A percentile compares a stretch with the other conserved stretches of the same genome.
phyloP scores from a whole-genome alignment of 2,888 invertebrate genomes.

The Phalera bucephala region DNA sequence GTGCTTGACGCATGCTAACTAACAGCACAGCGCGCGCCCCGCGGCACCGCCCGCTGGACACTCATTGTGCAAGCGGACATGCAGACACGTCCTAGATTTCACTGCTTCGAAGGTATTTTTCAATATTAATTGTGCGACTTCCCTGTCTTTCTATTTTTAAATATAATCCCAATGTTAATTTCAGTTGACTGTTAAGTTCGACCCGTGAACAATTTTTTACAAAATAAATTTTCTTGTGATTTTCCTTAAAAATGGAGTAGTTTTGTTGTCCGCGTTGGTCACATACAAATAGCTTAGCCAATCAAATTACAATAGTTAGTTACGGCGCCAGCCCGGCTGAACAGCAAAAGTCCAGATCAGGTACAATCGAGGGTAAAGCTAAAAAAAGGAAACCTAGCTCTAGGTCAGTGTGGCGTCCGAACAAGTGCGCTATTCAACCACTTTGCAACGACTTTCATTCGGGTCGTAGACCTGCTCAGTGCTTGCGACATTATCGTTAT shows the following conservation, averaged over 20 bases:
- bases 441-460: too few relatives aligned
- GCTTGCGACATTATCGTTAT: too few relatives aligned
- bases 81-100: slow-evolving; percentile 1
- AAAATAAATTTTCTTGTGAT: not conserved
- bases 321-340: not conserved
- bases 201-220: not conserved
- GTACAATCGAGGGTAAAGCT: not conserved
- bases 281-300: not conserved
- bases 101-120: not conserved
- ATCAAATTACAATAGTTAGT: slow-evolving; percentile 1
- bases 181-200: too few relatives aligned
- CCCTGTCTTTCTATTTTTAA: not conserved
- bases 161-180: not conserved
- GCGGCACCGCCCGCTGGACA: not conserved
- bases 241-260: not conserved
- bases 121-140: not conserved
- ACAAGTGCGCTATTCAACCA: not conserved
- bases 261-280: too few relatives aligned
- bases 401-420: not conserved
- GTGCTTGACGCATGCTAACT: not conserved
- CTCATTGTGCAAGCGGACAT: not conserved
- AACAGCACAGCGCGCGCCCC: not conserved
- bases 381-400: not conserved
- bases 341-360: not conserved
- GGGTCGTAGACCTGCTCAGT: too few relatives aligned